These are phyloP conservation scores for Ormyrus thymus DNA, from an alignment of 2,888 invertebrate genomes.

Conservation along the genomic window DNA sequence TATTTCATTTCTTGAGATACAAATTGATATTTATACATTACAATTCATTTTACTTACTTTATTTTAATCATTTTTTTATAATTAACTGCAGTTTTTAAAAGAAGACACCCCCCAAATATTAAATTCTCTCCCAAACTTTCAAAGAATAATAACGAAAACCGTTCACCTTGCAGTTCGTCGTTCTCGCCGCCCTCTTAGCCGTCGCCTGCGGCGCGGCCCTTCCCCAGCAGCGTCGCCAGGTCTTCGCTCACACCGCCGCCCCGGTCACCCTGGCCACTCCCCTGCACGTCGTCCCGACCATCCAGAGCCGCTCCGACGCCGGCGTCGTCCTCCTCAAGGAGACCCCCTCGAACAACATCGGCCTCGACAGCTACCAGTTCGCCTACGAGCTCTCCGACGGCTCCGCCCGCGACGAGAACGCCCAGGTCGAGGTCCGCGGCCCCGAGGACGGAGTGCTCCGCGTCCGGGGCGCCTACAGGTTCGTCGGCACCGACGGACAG, in stretches of 20 bases:
- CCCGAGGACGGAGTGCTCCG: constrained; percentile 51
- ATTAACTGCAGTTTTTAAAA: too few species aligned
- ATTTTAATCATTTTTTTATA: too few species aligned
- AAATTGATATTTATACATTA: too few species aligned
- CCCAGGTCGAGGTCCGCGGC: constrained; percentile 30
- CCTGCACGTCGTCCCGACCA: not conserved
- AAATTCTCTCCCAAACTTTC: too few species aligned
- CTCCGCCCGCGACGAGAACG: constrained; percentile 31
- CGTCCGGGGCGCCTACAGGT: constrained; percentile 65
- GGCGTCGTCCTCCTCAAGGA: constrained; percentile 22
- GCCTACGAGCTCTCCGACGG: constrained; percentile 45
- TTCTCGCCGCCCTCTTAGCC: constrained; percentile 9
- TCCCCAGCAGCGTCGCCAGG: too few species aligned
- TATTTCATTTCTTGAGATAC: too few species aligned
- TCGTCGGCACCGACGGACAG: constrained; percentile 60
- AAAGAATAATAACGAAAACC: too few species aligned
- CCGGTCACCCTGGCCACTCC: not conserved
- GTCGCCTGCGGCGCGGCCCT: not conserved
- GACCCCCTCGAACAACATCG: constrained; percentile 42
- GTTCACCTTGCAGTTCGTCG: constrained; percentile 6
- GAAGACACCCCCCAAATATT: too few species aligned
- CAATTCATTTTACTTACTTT: too few species aligned
- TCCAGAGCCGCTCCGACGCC: not conserved
- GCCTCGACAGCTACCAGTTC: constrained; percentile 42
- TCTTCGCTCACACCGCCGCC: too few species aligned